Conservation (phyloP, 2,113 vertebrate species). For the Menura novaehollandiae region DNA sequence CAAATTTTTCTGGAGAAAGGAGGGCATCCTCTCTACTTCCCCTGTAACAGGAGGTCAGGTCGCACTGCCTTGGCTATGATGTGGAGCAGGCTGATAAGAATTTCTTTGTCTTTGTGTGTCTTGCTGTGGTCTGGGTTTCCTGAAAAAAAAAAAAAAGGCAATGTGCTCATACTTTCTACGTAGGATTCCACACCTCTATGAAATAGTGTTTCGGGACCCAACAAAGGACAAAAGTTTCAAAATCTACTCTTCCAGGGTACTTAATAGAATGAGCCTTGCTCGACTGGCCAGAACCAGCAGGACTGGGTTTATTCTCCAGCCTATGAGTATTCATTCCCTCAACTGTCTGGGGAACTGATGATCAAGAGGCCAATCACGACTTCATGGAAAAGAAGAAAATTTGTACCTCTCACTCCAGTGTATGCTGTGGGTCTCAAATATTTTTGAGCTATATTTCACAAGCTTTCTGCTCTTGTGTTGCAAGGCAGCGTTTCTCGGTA, state of each 20-base stretch:
- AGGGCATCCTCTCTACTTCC: rapidly evolving
- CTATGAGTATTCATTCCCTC: not conserved
- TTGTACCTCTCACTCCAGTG: not conserved
- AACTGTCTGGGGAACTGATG: not conserved
- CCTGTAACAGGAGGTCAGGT: not conserved
- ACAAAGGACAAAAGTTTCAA: not conserved
- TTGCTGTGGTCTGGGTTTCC: not conserved
- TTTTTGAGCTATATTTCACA: not conserved
- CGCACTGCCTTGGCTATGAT: not conserved
- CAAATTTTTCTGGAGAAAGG: not conserved
- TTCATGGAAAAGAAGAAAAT: not conserved
- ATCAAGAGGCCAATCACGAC: not conserved
- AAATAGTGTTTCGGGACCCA: not conserved
- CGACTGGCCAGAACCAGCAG: not conserved
- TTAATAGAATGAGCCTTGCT: not conserved
- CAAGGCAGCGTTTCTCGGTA: not conserved
- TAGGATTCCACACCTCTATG: not conserved
- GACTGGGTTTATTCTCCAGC: not conserved
- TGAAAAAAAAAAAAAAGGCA: not conserved
- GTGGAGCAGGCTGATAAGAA: not conserved
- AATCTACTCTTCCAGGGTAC: not conserved
- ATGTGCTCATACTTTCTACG: rapidly evolving
- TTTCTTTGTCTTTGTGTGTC: not conserved
- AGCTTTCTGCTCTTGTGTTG: not conserved
- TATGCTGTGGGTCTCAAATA: not conserved